Base-by-base conservation (phyloP, 2,888 invertebrate species). In the Troides helena region DNA sequence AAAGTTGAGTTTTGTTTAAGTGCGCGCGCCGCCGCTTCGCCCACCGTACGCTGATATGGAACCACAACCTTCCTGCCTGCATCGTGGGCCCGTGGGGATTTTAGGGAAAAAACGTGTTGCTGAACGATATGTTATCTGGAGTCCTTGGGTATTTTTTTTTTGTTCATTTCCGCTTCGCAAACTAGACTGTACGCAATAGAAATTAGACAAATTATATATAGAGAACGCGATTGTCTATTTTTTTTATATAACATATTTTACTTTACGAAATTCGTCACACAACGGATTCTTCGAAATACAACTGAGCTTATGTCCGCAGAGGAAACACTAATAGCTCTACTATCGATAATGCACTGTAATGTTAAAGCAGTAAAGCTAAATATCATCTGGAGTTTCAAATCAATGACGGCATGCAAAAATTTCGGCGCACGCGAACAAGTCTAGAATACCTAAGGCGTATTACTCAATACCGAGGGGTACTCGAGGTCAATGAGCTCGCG, bases 371-470 rank as follows among this genome's bases (percentile, higher is more conserved):
- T 64, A 64, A 18, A 64, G 43, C 30, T 23, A 14, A 64, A 43
- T 60, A 25, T 67, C 57, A 2, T 46, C 18, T 36, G 43, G 1
- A 14, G 12, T 3, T 7, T 17, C 21, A 39, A 30, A 25, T 39
- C 36, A 39, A 39, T 64, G 56, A 67, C 64, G 64, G 53, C 64
- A 67, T 46, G 61, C 61, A 67, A 70, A 70, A 67, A 70, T 67
- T 66, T 70, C 60, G 70, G 64, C 70, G 67, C 64, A 67, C 64
- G 58, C 70, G 70, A 60, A 70, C 70, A 67, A 67, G 70, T 64
- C 67, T 73, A 71, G 67, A 74, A 75, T 73, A 74, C 72, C 72
- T 74, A 73, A 73, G 61, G 30, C 64, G 66, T 70, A 72, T 75
- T 74, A 73, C 74, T 70, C 73, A 77, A 76, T 71, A 65, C 56